phyloP scores from a whole-genome alignment of 2,888 invertebrate genomes.

The Biston betularia region DNA sequence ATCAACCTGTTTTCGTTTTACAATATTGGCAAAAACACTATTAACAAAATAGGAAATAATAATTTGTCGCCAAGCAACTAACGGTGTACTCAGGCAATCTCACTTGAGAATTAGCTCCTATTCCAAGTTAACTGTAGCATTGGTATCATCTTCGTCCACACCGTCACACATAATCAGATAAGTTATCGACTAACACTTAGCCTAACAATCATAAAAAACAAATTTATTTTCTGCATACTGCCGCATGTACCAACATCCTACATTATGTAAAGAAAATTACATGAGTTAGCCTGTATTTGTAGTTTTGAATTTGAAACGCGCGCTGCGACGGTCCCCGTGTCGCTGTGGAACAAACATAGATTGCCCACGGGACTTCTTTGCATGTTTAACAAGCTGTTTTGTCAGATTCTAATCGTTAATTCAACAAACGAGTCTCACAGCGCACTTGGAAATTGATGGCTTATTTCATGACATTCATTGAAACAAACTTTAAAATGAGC shows the following conservation, averaged over 20 bases:
- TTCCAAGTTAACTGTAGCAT: too few relatives aligned
- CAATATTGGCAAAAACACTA: too few relatives aligned
- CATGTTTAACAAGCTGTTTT: constrained; percentile 73
- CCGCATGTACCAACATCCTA: background rate
- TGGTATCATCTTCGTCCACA: too few relatives aligned
- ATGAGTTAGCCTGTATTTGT: constrained; percentile 46
- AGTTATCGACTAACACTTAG: too few relatives aligned
- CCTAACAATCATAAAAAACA: background rate
- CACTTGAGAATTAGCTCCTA: too few relatives aligned
- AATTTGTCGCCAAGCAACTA: too few relatives aligned
- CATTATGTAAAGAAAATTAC: constrained; percentile 49
- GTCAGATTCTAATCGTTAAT: constrained; percentile 63
- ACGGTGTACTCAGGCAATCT: too few relatives aligned
- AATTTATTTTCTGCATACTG: background rate
- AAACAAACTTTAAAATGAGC: constrained; percentile 18
- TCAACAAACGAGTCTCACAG: constrained; percentile 46
- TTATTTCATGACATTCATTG: constrained; percentile 21
- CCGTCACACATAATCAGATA: too few relatives aligned
- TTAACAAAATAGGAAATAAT: too few relatives aligned
- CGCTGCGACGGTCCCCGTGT: constrained; percentile 53
- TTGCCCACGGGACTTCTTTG: constrained; percentile 68
- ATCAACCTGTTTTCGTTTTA: too few relatives aligned
- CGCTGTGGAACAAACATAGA: constrained; percentile 46
- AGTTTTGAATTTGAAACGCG: constrained; percentile 66
- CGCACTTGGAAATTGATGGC: constrained; percentile 35